These are phyloP conservation scores for Galagoides demidoff DNA, from an alignment of 2,797 vertebrate species.

Conservation along the genomic window DNA sequence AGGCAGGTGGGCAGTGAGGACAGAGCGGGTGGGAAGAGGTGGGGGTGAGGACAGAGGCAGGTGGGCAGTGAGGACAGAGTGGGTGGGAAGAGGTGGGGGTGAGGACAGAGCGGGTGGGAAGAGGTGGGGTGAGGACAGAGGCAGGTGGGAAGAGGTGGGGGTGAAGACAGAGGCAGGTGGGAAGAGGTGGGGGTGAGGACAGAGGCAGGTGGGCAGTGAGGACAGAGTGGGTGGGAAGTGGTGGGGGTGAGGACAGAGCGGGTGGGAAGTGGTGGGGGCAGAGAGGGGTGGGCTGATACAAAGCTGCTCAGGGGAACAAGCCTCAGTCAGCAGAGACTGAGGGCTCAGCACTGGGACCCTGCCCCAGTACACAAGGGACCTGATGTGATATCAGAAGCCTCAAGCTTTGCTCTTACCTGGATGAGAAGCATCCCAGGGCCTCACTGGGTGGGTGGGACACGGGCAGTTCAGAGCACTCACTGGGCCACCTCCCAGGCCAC, in stretches of 20 bases:
- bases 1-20: neutral
- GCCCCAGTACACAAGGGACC: too few species aligned
- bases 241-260: rapidly evolving
- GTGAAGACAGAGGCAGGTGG: too few species aligned
- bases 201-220: too few species aligned
- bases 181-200: too few species aligned
- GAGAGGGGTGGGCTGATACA: rapidly evolving
- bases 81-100: neutral
- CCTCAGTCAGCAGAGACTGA: neutral
- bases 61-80: too few species aligned
- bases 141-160: too few species aligned
- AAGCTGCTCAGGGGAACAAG: neutral
- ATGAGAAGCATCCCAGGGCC: neutral
- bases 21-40: too few species aligned
- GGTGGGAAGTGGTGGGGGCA: rapidly evolving
- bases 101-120: too few species aligned
- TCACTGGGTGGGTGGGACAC: rapidly evolving
- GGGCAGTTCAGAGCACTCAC: rapidly evolving
- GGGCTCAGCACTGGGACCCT: neutral
- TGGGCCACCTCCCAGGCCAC: neutral
- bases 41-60: too few species aligned
- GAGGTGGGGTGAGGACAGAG: too few species aligned
- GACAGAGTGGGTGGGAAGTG: neutral
- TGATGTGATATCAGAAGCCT: rapidly evolving
- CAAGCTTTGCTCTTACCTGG: neutral